Evolutionary conservation across 2,888 invertebrate genomes (phyloP).

Genomic region (Itoplectis maculator): DNA sequence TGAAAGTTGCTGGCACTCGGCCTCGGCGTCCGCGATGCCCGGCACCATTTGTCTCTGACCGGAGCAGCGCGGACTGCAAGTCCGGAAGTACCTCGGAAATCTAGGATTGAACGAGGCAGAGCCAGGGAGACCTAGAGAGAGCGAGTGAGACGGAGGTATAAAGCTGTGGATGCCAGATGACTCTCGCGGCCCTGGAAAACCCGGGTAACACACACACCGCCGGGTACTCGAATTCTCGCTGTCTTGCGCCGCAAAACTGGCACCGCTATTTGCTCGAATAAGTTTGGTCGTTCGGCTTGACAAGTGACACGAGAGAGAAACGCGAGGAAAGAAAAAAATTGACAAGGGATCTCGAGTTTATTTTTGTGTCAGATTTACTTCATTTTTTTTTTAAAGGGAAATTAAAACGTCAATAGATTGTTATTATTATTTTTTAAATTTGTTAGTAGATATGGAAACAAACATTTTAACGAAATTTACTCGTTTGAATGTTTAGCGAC

Average conservation of each 20-base stretch:
- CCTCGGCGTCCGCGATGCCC: slow-evolving; percentile 51
- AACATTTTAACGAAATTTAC: too few relatives aligned
- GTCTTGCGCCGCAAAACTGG: not conserved
- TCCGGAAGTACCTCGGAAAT: slow-evolving; percentile 73
- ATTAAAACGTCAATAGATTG: not conserved
- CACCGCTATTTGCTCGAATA: slow-evolving; percentile 20
- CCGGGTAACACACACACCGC: slow-evolving; percentile 30
- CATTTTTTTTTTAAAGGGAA: too few relatives aligned
- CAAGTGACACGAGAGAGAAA: not conserved
- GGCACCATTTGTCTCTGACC: slow-evolving; percentile 80
- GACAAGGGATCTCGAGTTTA: too few relatives aligned
- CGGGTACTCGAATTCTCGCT: slow-evolving; percentile 40
- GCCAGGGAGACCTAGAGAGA: slow-evolving; percentile 60
- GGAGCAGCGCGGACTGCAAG: slow-evolving; percentile 71
- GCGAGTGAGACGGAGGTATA: too few relatives aligned
- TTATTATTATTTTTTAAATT: too few relatives aligned
- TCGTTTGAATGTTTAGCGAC: not conserved
- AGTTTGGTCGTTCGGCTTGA: too few relatives aligned
- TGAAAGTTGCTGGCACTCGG: slow-evolving; percentile 50
- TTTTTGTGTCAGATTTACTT: too few relatives aligned
- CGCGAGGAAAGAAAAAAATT: not conserved
- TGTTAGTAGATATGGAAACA: too few relatives aligned
- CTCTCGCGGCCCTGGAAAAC: slow-evolving; percentile 42
- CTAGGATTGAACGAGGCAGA: slow-evolving; percentile 66
- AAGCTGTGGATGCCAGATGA: slow-evolving; percentile 64